phyloP scores from a whole-genome alignment of 2,888 invertebrate genomes.

The Strigamia crassipes region DNA sequence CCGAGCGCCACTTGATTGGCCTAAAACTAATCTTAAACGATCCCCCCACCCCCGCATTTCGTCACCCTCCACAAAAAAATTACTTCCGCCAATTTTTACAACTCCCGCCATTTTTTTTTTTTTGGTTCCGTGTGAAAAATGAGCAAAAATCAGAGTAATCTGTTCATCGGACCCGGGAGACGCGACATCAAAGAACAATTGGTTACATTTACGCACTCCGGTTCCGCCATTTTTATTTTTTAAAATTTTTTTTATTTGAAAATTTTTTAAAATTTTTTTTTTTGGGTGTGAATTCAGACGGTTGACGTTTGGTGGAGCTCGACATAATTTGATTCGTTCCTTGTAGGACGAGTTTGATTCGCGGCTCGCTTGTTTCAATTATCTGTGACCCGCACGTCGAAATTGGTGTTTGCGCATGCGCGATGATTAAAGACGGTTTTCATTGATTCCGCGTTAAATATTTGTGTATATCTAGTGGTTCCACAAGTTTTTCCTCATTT shows the following conservation, averaged over 20 bases:
- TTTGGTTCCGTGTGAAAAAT: not conserved
- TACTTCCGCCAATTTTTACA: too few relatives aligned
- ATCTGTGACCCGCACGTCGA: not conserved
- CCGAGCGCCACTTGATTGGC: not conserved
- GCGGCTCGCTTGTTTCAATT: constrained; percentile 12
- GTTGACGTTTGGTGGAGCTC: not conserved
- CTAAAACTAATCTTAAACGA: not conserved
- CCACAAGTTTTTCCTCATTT: not conserved
- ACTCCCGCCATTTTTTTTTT: too few relatives aligned
- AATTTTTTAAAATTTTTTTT: not conserved
- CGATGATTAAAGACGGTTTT: not conserved
- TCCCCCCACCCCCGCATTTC: not conserved
- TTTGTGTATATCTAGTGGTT: not conserved
- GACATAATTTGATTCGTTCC: not conserved
- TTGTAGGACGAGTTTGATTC: not conserved
- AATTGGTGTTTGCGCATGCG: constrained; percentile 6
- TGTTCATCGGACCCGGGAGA: not conserved
- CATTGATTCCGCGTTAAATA: not conserved
- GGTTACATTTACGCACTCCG: not conserved
- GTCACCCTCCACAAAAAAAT: not conserved
- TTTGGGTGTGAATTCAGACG: too few relatives aligned
- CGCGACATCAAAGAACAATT: not conserved
- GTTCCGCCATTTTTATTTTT: not conserved
- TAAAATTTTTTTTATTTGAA: not conserved
- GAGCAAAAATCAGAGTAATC: not conserved